A percentile compares a stretch with the other conserved stretches of the same genome.
Conservation (phyloP, 2,797 vertebrate species). For the Loriculus beryllinus region DNA sequence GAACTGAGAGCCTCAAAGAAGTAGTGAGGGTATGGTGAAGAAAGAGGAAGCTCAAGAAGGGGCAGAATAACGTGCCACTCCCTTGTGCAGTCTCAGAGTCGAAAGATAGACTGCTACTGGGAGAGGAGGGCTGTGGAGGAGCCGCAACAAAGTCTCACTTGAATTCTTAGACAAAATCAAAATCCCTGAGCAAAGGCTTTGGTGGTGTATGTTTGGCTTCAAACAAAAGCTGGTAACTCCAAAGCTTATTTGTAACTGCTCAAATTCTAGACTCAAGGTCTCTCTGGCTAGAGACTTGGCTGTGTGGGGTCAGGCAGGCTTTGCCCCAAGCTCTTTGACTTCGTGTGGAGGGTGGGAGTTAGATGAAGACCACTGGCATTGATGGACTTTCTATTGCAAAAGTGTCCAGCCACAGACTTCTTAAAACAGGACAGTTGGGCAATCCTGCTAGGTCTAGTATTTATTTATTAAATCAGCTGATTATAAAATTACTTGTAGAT, state of each 20-base stretch:
- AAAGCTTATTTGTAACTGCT: background rate
- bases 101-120: background rate
- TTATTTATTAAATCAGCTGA: background rate
- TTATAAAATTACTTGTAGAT: background rate
- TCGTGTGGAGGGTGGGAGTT: background rate
- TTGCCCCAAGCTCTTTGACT: background rate
- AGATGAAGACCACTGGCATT: background rate
- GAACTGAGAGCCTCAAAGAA: background rate
- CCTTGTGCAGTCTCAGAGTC: rapidly evolving
- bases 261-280: background rate
- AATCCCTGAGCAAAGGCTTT: background rate
- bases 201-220: background rate
- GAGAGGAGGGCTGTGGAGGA: background rate
- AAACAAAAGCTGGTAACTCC: background rate
- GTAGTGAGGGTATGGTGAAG: rapidly evolving
- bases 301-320: background rate
- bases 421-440: background rate
- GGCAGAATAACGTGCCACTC: rapidly evolving
- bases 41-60: background rate
- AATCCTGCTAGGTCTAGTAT: background rate
- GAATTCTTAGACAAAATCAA: background rate
- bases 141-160: background rate
- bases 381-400: background rate
- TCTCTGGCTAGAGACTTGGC: background rate
- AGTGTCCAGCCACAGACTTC: background rate